These are phyloP conservation scores for Simalia tracyae DNA, from an alignment of 2,797 vertebrate genomes.

Conservation along the genomic window DNA sequence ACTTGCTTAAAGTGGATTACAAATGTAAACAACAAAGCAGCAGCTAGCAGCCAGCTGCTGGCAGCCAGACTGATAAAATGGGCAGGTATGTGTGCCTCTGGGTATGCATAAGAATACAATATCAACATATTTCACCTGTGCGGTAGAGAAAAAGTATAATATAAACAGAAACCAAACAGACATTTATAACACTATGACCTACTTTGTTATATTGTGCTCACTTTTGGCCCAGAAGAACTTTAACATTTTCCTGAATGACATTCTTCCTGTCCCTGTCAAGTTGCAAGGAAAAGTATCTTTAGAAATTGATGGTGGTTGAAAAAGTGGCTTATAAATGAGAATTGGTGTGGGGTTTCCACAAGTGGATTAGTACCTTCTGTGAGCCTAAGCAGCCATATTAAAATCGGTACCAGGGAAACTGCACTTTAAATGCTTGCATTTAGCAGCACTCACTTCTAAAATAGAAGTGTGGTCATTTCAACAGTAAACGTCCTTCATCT, in stretches of 20 bases:
- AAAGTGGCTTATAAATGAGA: background rate
- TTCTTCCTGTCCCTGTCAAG: background rate
- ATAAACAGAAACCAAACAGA: too few relatives aligned
- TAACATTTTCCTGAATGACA: background rate
- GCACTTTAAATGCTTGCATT: background rate
- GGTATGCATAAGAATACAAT: too few relatives aligned
- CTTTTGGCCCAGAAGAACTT: background rate
- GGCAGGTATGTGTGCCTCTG: too few relatives aligned
- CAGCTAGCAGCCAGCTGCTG: too few relatives aligned
- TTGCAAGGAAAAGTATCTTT: background rate
- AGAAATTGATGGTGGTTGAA: background rate
- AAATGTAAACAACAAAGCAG: too few relatives aligned
- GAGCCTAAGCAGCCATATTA: background rate
- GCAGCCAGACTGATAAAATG: too few relatives aligned
- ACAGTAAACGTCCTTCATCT: constrained; percentile 16
- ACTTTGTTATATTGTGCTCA: background rate
- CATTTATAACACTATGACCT: too few relatives aligned
- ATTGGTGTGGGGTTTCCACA: background rate
- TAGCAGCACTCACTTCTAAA: background rate
- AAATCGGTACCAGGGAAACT: background rate
- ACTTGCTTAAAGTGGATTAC: too few relatives aligned
- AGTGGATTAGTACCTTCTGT: background rate
- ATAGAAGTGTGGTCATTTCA: background rate
- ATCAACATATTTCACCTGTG: too few relatives aligned
- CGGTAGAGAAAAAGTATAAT: too few relatives aligned